These are phyloP conservation scores for Eupithecia dodoneata DNA, from an alignment of 2,888 invertebrate genomes.

Conservation along the genomic window DNA sequence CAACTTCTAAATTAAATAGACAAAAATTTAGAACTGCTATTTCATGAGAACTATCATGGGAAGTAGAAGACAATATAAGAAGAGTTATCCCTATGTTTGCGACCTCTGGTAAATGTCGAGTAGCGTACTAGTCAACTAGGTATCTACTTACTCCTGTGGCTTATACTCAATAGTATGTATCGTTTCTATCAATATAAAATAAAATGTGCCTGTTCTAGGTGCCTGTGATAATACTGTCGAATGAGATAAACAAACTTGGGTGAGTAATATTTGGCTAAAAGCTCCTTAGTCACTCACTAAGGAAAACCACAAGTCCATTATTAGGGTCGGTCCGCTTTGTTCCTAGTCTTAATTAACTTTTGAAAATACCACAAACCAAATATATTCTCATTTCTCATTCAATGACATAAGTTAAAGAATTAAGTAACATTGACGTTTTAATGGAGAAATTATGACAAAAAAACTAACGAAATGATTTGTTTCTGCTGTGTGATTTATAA, in stretches of 20 bases:
- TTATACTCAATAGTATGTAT: conserved; percentile 28
- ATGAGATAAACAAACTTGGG: conserved; percentile 7
- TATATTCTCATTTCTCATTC: not conserved
- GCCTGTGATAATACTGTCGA: conserved; percentile 13
- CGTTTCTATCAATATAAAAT: conserved; percentile 16
- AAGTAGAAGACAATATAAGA: not conserved
- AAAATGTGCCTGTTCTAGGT: not conserved
- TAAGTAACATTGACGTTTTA: conserved; percentile 11
- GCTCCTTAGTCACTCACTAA: not conserved
- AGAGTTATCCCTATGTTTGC: conserved; percentile 27
- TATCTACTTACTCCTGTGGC: conserved; percentile 30
- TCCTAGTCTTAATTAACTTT: not conserved
- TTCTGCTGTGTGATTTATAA: conserved; percentile 40
- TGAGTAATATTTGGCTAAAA: conserved; percentile 24
- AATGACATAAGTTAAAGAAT: conserved; percentile 13
- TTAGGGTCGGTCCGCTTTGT: not conserved
- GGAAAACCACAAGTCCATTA: conserved; percentile 8
- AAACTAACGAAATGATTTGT: conserved; percentile 36
- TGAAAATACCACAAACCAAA: not conserved
- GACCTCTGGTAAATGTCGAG: conserved; percentile 41
- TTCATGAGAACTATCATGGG: not conserved
- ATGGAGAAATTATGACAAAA: not conserved
- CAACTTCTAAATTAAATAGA: not conserved
- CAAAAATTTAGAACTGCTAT: not conserved
- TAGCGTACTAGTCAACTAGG: conserved; percentile 36